Evolutionary conservation across 2,797 vertebrate species (phyloP).

Genomic region (Pelodytes ibericus): DNA sequence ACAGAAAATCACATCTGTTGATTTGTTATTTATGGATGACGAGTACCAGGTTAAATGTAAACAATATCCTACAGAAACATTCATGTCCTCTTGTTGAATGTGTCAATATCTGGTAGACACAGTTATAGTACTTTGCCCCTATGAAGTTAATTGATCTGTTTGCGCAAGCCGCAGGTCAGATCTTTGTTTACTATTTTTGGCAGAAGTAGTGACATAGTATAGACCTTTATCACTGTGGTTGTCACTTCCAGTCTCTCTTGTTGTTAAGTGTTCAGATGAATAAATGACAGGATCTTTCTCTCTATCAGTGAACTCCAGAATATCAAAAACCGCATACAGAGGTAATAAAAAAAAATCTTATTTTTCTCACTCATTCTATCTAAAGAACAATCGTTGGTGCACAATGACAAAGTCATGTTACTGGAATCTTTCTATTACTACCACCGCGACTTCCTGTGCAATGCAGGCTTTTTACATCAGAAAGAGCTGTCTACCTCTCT

Average conservation of each 20-base stretch:
- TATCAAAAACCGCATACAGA: conserved; percentile 1
- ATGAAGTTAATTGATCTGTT: conserved; percentile 1
- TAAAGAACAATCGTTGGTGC: background rate
- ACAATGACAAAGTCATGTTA: background rate
- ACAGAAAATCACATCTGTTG: too few species aligned
- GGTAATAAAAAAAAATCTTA: background rate
- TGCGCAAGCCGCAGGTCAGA: background rate
- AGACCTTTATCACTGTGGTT: background rate
- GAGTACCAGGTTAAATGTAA: too few species aligned
- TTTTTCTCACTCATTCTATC: background rate
- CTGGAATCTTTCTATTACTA: background rate
- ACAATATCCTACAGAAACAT: too few species aligned
- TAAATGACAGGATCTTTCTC: conserved; percentile 16
- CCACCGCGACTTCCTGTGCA: background rate
- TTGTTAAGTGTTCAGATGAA: conserved; percentile 1
- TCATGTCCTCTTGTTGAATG: background rate
- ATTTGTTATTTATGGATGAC: too few species aligned
- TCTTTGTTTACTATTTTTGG: background rate
- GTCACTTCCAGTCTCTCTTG: background rate
- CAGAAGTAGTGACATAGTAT: background rate
- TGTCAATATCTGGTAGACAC: background rate
- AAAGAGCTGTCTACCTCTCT: background rate
- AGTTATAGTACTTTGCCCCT: background rate
- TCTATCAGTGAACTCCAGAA: conserved; percentile 2
- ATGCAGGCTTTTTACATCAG: background rate